A percentile compares a stretch with the other conserved stretches of the same genome.
phyloP scores from a whole-genome alignment of 2,888 invertebrate species.

The Chrysolina americana region DNA sequence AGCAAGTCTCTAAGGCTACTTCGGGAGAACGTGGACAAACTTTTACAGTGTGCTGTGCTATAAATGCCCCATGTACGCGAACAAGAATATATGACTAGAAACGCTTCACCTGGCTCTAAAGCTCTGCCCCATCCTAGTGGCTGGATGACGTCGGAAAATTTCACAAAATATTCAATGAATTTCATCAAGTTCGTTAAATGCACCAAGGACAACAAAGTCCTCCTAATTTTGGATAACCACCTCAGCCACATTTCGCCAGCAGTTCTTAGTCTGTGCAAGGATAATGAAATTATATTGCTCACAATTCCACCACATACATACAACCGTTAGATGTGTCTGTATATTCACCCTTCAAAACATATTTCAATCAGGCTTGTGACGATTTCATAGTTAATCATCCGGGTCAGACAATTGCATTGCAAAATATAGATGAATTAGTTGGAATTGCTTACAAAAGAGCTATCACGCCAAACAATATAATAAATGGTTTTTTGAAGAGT shows the following conservation, averaged over 20 bases:
- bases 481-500: slow-evolving; percentile 9
- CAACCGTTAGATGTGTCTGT: slow-evolving; percentile 18
- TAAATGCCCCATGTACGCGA: slow-evolving; percentile 1
- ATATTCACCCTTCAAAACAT: slow-evolving; percentile 28
- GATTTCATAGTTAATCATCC: slow-evolving; percentile 8
- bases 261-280: slow-evolving; percentile 1
- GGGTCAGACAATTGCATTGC: background rate
- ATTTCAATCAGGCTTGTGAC: slow-evolving; percentile 25
- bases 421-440: slow-evolving; percentile 5
- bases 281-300: slow-evolving; percentile 11
- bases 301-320: slow-evolving; percentile 31
- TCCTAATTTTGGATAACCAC: slow-evolving; percentile 23
- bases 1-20: slow-evolving; percentile 23
- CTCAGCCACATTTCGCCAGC: slow-evolving; percentile 5
- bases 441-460: background rate
- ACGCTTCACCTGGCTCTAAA: slow-evolving; percentile 14
- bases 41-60: slow-evolving; percentile 15
- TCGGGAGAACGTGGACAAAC: slow-evolving; percentile 31
- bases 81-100: background rate
- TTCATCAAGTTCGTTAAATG: slow-evolving; percentile 27
- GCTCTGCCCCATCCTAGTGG: slow-evolving; percentile 16
- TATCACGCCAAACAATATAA: slow-evolving; percentile 8
- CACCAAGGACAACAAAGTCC: slow-evolving; percentile 26
- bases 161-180: background rate
- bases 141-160: slow-evolving; percentile 17